phyloP scores from a whole-genome alignment of 2,113 vertebrate species.

The Asarcornis scutulata region DNA sequence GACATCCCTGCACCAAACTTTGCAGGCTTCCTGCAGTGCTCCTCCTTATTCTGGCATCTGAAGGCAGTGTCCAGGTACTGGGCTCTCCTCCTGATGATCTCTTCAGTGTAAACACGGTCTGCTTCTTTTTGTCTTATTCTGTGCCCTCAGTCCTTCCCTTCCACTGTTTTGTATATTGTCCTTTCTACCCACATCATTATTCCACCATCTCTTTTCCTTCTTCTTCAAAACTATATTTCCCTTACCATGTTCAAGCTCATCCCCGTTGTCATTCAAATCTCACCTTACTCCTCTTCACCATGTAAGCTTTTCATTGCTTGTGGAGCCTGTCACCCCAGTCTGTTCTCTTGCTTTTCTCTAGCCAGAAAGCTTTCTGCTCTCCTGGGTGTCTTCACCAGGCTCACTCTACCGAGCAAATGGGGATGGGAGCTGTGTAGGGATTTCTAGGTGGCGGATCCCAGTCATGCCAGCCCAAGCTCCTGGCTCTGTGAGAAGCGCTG shows the following conservation, averaged over 20 bases:
- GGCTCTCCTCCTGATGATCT: background rate
- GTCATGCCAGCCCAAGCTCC: background rate
- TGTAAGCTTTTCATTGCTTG: background rate
- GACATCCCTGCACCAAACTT: background rate
- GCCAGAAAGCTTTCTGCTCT: background rate
- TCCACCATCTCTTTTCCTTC: background rate
- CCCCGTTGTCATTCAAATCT: background rate
- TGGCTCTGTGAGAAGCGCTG: background rate
- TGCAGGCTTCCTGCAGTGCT: background rate
- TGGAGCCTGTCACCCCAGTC: background rate
- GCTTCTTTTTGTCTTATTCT: background rate
- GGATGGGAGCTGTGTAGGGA: background rate
- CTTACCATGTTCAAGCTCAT: background rate
- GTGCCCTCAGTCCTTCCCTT: background rate
- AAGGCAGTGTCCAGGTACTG: background rate
- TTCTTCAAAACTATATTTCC: background rate
- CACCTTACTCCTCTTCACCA: background rate
- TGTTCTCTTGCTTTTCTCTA: background rate
- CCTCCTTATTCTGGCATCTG: background rate
- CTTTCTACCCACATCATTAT: rapidly evolving
- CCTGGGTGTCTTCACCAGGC: background rate
- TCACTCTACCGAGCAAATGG: background rate
- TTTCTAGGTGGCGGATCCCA: background rate
- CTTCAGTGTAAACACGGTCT: background rate
- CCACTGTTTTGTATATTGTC: background rate